Base-by-base conservation (phyloP, 2,888 invertebrate species). In the Autographa gamma region DNA sequence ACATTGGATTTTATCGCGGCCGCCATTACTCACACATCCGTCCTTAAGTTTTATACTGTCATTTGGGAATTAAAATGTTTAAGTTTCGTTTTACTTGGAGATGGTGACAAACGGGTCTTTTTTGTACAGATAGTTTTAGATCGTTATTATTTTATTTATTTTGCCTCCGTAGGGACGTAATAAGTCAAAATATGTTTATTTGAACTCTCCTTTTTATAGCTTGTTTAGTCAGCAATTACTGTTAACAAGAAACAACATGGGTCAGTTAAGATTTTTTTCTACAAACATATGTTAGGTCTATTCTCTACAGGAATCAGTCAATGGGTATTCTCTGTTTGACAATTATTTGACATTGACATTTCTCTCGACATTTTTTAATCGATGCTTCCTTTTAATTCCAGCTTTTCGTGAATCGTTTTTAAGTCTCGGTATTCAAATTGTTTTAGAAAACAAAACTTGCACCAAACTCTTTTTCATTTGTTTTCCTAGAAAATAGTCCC, bases 21-120 rank as follows among this genome's bases (percentile, higher is more conserved):
- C 80, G 78, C 84, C 87, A 89, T 89, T 92, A 88, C 88, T 87
- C 87, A 87, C 82, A 88, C 90, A 91, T 93, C 94, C 94, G 93
- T 89, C 89, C 91, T 91, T 88, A 91, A 90, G 88, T 91, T 88
- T 74, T 79, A 68, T 59, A 65, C 25, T 77, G 72, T 66, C 77
- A 80, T 77, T 76, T 54, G 58, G 65, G 67, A 43, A 19, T 63
- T 67, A 19, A 63, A 61, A 69, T 60, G 60, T 68, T 63, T 58
- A 41, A 58, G n/a, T 79, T 76, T 79, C 66, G 68, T 59, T 62
- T 68, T 58, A 66, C 80, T 80, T 43, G 63, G 32, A 48, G 38
- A 63, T n/a, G 52, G 14, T 62, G 13, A n/a, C 18, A 7, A 32
- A 61, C 54, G 18, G 58, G 54, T 64, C 69, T 73, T 73, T 76